A percentile compares a stretch with the other conserved stretches of the same genome.
phyloP scores from a whole-genome alignment of 2,113 vertebrate genomes.

The Acinonyx jubatus region DNA sequence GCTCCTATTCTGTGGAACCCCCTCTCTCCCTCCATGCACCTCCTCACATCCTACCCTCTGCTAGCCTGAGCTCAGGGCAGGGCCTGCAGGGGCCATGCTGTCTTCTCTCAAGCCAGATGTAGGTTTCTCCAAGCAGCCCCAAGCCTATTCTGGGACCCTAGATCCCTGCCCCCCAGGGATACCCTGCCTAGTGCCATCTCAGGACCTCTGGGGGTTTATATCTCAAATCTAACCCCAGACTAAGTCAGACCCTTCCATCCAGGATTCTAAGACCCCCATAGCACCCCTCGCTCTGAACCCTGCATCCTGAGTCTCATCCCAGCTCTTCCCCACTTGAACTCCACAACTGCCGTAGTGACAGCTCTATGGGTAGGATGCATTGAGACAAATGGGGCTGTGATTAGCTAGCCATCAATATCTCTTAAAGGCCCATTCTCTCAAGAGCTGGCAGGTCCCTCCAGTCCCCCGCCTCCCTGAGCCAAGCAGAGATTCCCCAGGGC shows the following conservation, averaged over 20 bases:
- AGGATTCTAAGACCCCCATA: background rate
- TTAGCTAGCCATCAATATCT: conserved; percentile 84
- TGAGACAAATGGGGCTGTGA: conserved; percentile 79
- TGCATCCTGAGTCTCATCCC: background rate
- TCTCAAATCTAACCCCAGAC: background rate
- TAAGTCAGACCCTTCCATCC: background rate
- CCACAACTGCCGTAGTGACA: background rate
- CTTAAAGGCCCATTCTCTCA: conserved; percentile 82
- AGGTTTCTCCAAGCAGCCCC: background rate
- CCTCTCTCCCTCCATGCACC: background rate
- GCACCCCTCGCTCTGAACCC: background rate
- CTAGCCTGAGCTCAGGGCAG: background rate
- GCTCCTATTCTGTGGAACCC: background rate
- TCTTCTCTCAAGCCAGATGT: background rate
- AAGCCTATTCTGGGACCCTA: background rate
- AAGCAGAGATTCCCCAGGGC: conserved; percentile 20
- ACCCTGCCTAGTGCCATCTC: background rate
- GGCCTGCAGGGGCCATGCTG: background rate
- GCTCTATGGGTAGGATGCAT: background rate
- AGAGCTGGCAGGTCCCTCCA: conserved; percentile 73
- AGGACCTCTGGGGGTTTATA: background rate
- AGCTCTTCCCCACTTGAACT: background rate
- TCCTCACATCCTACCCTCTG: background rate
- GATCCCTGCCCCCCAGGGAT: background rate
- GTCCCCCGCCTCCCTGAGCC: background rate